These are phyloP conservation scores for Dysmachus trigonus DNA, from an alignment of 2,888 invertebrate species.

Conservation along the genomic window DNA sequence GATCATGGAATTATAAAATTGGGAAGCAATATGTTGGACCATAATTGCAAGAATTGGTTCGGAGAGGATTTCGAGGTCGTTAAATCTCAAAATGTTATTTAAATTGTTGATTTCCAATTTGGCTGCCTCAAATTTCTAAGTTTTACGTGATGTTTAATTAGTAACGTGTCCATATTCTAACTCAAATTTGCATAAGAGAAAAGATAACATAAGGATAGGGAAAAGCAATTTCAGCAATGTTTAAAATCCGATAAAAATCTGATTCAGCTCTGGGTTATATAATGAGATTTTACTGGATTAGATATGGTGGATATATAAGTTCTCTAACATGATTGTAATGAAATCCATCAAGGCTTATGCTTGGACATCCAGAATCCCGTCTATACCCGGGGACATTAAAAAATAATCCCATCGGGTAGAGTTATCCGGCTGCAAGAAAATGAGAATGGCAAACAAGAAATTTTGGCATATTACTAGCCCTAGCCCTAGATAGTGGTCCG, in stretches of 20 bases:
- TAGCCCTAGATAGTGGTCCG: neutral
- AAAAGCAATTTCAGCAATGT: conserved; percentile 46
- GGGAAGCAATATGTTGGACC: no score
- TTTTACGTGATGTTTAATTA: no score
- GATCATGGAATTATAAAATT: no score
- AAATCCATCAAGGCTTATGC: neutral
- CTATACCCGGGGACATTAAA: neutral
- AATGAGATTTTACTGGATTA: conserved; percentile 1
- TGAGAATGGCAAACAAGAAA: neutral
- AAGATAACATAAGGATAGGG: no score
- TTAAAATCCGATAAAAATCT: conserved; percentile 47
- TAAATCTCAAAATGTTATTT: no score
- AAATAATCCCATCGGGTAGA: neutral
- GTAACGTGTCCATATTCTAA: no score
- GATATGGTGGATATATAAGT: neutral
- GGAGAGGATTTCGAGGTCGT: no score
- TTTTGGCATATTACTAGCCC: neutral
- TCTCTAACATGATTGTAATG: neutral
- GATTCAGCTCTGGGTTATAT: conserved; percentile 31
- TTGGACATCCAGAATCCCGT: neutral
- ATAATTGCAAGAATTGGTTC: no score
- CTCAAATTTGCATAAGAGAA: no score
- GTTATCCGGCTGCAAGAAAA: neutral
- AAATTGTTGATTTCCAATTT: no score
- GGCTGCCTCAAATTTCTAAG: no score